Evolutionary conservation across 2,113 vertebrate genomes (phyloP), one percentile per base, ranked within the genome.

Genomic region (Struthidea cinerea): DNA sequence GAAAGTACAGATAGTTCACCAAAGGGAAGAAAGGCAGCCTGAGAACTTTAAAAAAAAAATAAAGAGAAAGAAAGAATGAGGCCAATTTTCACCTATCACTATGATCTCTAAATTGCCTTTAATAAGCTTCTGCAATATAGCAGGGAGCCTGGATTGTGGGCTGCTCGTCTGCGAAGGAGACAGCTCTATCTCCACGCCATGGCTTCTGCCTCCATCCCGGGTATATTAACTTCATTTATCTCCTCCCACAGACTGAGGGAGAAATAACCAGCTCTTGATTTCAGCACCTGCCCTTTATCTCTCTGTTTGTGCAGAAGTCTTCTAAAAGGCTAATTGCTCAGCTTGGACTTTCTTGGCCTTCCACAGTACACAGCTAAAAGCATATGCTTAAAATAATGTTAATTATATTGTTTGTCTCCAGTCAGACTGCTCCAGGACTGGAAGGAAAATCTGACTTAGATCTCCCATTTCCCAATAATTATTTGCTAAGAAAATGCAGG

Each of bases 381-480:
- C 95, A 77, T 61, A 96, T 15, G 24, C 96, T 97, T 97, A 96
- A 94, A 97, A 85, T 93, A 94, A 97, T 63, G 95, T 86, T 97
- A 98, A 98, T 97, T 95, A 95, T 79, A 91, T 96, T 90, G 92
- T 97, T 98, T 98, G 98, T 97, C 96, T 97, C 81, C 79, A 89
- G 71, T 88, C 49, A 44, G 79, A 83, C 65, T 97, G 94, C 64
- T 96, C 65, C 93, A 93, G 95, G 94, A 96, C 81, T 96, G 32
- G 82, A 96, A 89, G 88, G 97, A 97, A 87, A 97, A 90, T 35
- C 63, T 26, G 78, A 91, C 47, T 82, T 42, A 82, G 55, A 65
- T 60, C 88, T 95, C 91, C 84, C 67, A 84, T 87, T 95, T 97
- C 95, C 96, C 85, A 77, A 60, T 46, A 93, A 88, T 77, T 94